A percentile compares a stretch with the other conserved stretches of the same genome.
Evolutionary conservation across 2,888 invertebrate species (phyloP).

Genomic region (Mesorhabditis spiculigera): DNA sequence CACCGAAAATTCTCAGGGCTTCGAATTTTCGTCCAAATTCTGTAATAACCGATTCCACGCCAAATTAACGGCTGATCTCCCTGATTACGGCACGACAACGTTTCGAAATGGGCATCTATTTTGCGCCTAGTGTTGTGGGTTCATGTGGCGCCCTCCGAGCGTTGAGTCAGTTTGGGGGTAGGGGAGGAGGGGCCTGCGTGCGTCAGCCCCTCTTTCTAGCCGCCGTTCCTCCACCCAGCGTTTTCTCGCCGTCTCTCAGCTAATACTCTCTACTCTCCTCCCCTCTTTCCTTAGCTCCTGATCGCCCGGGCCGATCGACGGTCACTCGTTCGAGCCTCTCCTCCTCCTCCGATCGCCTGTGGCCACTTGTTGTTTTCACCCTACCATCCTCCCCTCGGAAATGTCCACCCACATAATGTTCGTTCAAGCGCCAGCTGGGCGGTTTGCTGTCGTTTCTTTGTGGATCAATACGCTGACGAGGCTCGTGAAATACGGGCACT

Average conservation of each 20-base stretch:
- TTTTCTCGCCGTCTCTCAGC: slow-evolving; percentile 1
- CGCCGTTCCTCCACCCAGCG: background rate
- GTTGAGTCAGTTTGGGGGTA: background rate
- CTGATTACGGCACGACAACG: background rate
- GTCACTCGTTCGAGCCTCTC: background rate
- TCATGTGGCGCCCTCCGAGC: background rate
- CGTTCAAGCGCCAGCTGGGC: background rate
- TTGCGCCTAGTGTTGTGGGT: too few species aligned
- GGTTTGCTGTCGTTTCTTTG: too few species aligned
- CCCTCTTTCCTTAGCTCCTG: too few species aligned
- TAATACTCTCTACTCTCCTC: background rate
- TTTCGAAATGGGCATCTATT: background rate
- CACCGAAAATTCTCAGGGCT: too few species aligned
- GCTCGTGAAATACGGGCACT: too few species aligned
- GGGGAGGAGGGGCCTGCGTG: background rate
- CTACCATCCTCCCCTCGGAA: background rate
- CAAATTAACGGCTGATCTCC: too few species aligned
- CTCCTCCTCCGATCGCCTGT: background rate
- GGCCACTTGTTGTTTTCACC: background rate
- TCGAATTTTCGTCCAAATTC: too few species aligned
- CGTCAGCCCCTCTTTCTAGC: background rate
- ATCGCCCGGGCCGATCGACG: background rate
- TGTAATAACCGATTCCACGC: too few species aligned
- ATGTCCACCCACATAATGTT: background rate
- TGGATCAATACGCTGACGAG: too few species aligned